phyloP scores from a whole-genome alignment of 30 jellyfish, hydroid and myxozoan species.

The Rhopilema esculentum region DNA sequence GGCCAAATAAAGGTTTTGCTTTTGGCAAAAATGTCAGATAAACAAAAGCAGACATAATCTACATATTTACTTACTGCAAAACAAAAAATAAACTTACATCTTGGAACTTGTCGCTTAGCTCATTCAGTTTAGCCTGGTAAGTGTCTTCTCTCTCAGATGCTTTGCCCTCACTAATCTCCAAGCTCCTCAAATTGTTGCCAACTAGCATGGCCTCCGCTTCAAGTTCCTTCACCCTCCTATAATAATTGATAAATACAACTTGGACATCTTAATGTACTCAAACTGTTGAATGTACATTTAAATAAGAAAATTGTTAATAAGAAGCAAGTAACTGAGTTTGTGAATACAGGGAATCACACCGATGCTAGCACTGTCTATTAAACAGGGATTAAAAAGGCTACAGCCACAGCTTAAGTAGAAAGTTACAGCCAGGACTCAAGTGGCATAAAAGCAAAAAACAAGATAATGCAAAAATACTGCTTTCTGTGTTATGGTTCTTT shows the following conservation, averaged over 20 bases:
- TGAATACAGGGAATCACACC: too few species aligned
- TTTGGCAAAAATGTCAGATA: not conserved
- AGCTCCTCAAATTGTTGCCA: constrained; percentile 87
- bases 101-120: constrained; percentile 85
- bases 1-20: too few species aligned
- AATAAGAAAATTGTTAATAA: too few species aligned
- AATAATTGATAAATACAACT: too few species aligned
- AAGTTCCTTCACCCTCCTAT: constrained; percentile 82
- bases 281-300: too few species aligned
- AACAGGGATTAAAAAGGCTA: too few species aligned
- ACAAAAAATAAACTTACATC: constrained; percentile 57
- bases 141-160: constrained; percentile 93
- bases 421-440: not conserved
- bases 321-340: too few species aligned
- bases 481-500: too few species aligned
- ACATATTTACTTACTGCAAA: not conserved
- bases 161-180: constrained; percentile 93
- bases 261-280: too few species aligned
- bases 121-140: constrained; percentile 77
- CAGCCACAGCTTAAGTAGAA: too few species aligned
- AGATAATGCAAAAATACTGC: not conserved
- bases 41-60: not conserved
- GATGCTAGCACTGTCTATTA: too few species aligned
- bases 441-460: not conserved
- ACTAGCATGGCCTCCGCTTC: constrained; percentile 85